Evolutionary conservation across 2,113 vertebrate genomes (phyloP).

Genomic region (Osmerus mordax): DNA sequence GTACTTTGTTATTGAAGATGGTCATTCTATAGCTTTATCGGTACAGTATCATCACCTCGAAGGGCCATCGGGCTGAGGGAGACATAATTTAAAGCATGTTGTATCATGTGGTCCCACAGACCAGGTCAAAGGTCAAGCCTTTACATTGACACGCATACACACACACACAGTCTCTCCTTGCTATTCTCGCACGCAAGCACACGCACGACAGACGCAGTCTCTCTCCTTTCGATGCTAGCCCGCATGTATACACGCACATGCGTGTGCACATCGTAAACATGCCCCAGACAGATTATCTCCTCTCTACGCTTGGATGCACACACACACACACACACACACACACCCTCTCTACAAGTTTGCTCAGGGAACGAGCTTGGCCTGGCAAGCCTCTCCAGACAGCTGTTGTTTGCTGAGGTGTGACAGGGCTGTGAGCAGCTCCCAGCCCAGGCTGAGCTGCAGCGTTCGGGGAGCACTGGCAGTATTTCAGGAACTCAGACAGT

Average conservation of each 20-base stretch:
- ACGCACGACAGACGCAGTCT: too few relatives aligned
- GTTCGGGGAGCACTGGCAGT: conserved; percentile 57
- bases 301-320: conserved; percentile 26
- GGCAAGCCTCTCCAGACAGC: conserved; percentile 55
- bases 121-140: background rate
- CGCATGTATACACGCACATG: conserved; percentile 8
- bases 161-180: background rate
- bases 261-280: conserved; percentile 25
- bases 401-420: conserved; percentile 67
- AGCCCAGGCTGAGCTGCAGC: conserved; percentile 37
- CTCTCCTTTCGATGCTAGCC: background rate
- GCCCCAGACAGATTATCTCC: conserved; percentile 31
- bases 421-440: conserved; percentile 36
- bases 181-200: background rate
- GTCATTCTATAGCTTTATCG: too few relatives aligned
- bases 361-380: conserved; percentile 16
- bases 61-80: too few relatives aligned
- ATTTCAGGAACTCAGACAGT: conserved; percentile 68
- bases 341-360: conserved; percentile 12
- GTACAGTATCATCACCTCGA: too few relatives aligned
- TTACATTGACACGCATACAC: background rate
- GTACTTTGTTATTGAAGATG: too few relatives aligned
- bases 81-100: background rate
- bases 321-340: conserved; percentile 19
- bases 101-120: background rate